Conservation (phyloP, 2,888 invertebrate genomes). For the Dasypolia templi region DNA sequence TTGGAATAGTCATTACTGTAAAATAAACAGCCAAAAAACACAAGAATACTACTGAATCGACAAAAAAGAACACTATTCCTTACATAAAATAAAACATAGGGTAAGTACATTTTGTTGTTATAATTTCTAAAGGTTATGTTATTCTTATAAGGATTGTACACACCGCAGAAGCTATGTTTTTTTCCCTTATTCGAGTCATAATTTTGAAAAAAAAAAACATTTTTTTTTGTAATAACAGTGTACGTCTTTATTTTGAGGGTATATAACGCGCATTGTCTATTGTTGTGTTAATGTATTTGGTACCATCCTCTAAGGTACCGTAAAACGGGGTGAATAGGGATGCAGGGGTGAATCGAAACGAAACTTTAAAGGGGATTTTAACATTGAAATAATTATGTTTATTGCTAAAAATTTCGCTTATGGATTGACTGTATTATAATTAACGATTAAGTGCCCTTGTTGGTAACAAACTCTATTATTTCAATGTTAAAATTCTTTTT, state of each 20-base stretch:
- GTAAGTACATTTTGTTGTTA: slow-evolving; percentile 65
- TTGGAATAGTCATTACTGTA: not conserved
- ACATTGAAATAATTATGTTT: too few species aligned
- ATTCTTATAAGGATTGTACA: slow-evolving; percentile 67
- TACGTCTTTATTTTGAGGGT: slow-evolving; percentile 72
- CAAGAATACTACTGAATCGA: slow-evolving; percentile 6
- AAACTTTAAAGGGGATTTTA: too few species aligned
- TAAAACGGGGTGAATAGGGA: too few species aligned
- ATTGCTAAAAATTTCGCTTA: too few species aligned
- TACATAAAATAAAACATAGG: slow-evolving; percentile 6
- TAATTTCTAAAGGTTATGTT: slow-evolving; percentile 62
- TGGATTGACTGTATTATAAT: too few species aligned
- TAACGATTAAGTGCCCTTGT: too few species aligned
- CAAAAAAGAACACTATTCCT: slow-evolving; percentile 10
- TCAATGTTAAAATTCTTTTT: too few species aligned
- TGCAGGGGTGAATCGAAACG: too few species aligned
- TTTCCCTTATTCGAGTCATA: too few species aligned
- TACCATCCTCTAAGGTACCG: slow-evolving; percentile 19
- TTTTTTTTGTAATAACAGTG: slow-evolving; percentile 55
- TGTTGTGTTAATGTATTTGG: slow-evolving; percentile 42
- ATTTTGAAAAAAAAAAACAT: too few species aligned
- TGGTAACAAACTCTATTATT: too few species aligned
- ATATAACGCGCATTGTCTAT: slow-evolving; percentile 81
- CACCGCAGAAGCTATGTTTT: slow-evolving; percentile 44
- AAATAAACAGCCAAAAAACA: slow-evolving; percentile 13